Percentiles rank a stretch among this genome's conserved stretches.
These are phyloP conservation scores for Allobates femoralis DNA, from an alignment of 2,797 vertebrate species.

Conservation along the genomic window DNA sequence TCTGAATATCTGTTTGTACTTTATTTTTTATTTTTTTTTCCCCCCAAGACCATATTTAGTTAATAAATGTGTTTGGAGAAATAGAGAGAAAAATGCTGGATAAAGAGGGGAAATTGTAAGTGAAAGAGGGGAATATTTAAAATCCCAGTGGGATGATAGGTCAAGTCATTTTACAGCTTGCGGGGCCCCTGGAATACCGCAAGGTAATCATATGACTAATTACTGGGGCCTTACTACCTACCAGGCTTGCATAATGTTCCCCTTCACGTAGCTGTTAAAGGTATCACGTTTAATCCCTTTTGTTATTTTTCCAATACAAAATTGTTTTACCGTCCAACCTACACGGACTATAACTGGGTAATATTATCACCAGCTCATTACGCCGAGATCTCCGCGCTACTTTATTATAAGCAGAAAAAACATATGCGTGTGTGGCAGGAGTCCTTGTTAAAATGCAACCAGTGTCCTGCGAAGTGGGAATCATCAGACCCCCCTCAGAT, in stretches of 20 bases:
- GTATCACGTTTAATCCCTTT: constrained; percentile 34
- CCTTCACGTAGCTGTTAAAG: constrained; percentile 23
- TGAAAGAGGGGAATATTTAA: constrained; percentile 9
- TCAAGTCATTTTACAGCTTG: constrained; percentile 34
- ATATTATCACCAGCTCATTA: constrained; percentile 46
- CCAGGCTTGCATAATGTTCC: constrained; percentile 20
- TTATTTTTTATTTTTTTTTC: background rate
- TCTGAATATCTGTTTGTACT: no score
- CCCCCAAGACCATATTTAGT: background rate
- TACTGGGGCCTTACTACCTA: constrained; percentile 25
- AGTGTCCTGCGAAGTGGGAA: constrained; percentile 45
- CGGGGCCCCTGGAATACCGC: background rate
- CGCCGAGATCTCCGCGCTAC: background rate
- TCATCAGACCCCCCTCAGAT: constrained; percentile 49
- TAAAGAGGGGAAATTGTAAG: constrained; percentile 17
- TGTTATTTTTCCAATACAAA: constrained; percentile 49
- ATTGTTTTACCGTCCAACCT: constrained; percentile 44
- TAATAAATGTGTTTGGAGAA: background rate
- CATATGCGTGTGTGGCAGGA: constrained; percentile 45
- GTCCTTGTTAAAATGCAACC: constrained; percentile 33
- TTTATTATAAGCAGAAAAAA: constrained; percentile 47
- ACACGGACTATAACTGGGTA: constrained; percentile 25
- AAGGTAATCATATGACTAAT: constrained; percentile 19
- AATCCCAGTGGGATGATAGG: background rate
- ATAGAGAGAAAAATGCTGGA: background rate